Base-by-base conservation (phyloP, 1,140 invertebrate species). In the Hypothenemus hampei region DNA sequence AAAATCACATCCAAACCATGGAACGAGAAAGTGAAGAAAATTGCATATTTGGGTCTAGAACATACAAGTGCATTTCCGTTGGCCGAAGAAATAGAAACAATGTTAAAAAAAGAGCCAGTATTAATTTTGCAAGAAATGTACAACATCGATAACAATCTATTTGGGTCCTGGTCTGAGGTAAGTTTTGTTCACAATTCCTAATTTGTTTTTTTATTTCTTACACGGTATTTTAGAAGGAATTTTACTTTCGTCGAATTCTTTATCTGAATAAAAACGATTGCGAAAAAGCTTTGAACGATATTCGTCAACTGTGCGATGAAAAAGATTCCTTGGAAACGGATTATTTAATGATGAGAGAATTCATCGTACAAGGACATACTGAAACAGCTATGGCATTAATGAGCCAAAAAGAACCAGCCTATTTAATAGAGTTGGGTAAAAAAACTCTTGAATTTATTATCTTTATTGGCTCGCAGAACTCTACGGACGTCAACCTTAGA, bases 1-100 rank as follows among this genome's bases (percentile, higher is more conserved):
- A 51, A 62, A 16, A 26, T 15, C 11, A 53, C 65, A 4, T 16
- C 26, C 8, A 48, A 58, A 11, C 65, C 65, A 19, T 67, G 64
- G 64, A 57, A 48, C 19, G 39, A 62, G 19, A 22, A 20, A n/a
- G 24, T 65, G 1, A 55, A 47, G 13, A 36, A 59, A 40, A 64
- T 65, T 10, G 54, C 55, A 0, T 21, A 47, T n/a, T 41, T 41
- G n/a, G 37, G 46, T 23, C 47, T 61, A 7, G 10, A 54, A 22
- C 44, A 53, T 46, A 24, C 39, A 8, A 52, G 21, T 5, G 26
- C 13, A 10, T 21, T 64, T 49, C 45, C 50, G 7, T 11, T 62
- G 10, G 58, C 48, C 8, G 8, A 36, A 3, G 37, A 57, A 26
- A 60, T 67, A n/a, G 39, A 16, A 39, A 8, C 57, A 23, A 11